phyloP scores from a whole-genome alignment of 2,113 vertebrate genomes.

The Podarcis raffonei region DNA sequence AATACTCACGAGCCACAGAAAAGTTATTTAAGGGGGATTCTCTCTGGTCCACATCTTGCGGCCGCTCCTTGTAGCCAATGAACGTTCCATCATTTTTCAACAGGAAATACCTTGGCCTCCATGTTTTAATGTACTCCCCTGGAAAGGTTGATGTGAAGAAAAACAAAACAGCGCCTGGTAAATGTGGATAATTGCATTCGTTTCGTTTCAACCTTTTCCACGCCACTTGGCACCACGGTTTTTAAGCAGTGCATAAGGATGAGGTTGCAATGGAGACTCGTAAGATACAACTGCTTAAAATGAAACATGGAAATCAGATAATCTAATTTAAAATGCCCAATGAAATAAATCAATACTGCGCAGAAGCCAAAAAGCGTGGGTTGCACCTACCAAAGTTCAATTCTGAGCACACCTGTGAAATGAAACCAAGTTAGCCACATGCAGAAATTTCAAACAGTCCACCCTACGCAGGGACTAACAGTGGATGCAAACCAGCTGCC shows the following conservation, averaged over 20 bases:
- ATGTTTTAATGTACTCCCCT: constrained; percentile 99
- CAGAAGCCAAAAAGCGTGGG: neutral
- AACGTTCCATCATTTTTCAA: constrained; percentile 95
- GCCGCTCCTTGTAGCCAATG: constrained; percentile 96
- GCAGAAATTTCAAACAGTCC: neutral
- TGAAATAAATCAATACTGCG: neutral
- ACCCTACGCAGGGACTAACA: neutral
- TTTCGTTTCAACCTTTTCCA: no score
- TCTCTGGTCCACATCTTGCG: constrained; percentile 93
- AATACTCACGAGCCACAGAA: constrained; percentile 95
- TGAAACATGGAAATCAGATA: no score
- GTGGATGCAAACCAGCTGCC: neutral
- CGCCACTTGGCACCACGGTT: no score
- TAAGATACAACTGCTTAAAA: no score
- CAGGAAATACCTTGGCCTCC: constrained; percentile 95
- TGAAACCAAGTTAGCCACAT: no score
- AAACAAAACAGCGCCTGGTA: neutral
- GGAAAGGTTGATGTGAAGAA: neutral
- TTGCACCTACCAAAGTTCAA: no score
- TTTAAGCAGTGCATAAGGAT: no score
- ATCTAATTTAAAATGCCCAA: no score
- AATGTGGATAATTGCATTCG: constrained; percentile 1
- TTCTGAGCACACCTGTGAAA: no score
- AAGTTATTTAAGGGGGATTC: constrained; percentile 98
- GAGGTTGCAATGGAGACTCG: no score